phyloP scores from a whole-genome alignment of 2,113 vertebrate genomes.

The Phalacrocorax aristotelis region DNA sequence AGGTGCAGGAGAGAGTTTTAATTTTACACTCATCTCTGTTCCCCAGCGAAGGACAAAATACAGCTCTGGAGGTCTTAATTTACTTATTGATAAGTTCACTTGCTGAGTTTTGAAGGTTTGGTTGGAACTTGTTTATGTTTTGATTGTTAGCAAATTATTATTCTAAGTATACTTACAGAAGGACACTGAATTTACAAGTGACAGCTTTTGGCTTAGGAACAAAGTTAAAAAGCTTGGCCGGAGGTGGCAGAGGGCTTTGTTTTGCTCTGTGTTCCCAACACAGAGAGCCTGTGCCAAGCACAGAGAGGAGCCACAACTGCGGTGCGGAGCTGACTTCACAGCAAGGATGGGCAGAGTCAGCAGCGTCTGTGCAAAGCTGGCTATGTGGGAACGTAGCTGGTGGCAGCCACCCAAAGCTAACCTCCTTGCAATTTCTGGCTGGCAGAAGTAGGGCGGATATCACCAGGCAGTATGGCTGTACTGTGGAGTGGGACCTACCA shows the following conservation, averaged over 20 bases:
- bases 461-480: neutral
- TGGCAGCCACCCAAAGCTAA: neutral
- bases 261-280: neutral
- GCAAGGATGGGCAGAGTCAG: neutral
- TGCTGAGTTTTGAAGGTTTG: neutral
- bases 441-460: neutral
- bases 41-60: neutral
- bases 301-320: rapidly evolving
- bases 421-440: neutral
- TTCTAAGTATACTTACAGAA: neutral
- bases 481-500: neutral
- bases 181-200: neutral
- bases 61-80: neutral
- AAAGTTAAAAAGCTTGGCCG: neutral
- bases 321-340: neutral
- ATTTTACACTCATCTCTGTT: neutral
- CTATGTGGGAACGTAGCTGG: rapidly evolving
- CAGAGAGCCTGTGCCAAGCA: neutral
- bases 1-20: neutral
- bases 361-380: neutral
- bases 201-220: neutral
- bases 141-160: neutral
- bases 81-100: neutral
- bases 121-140: neutral
- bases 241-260: neutral